These are phyloP conservation scores for Drosophila oshimai DNA, from an alignment of 1,140 invertebrate species.

Conservation along the genomic window DNA sequence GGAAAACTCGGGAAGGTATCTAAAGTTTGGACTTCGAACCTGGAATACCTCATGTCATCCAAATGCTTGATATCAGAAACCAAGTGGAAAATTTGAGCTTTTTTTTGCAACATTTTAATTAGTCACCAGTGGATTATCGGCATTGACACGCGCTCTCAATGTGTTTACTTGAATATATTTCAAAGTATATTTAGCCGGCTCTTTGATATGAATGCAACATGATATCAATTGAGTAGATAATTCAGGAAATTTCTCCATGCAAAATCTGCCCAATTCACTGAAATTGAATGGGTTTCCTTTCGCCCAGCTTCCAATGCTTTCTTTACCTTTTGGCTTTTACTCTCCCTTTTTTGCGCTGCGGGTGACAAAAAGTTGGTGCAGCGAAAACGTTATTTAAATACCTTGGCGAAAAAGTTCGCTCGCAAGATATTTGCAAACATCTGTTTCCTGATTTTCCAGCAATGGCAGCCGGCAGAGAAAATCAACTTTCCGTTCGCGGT, in stretches of 20 bases:
- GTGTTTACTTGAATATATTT: not conserved
- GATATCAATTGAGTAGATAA: slow-evolving; percentile 19
- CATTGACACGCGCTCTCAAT: slow-evolving; percentile 6
- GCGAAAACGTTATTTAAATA: slow-evolving; percentile 72
- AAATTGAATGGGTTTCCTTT: slow-evolving; percentile 64
- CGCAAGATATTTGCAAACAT: slow-evolving; percentile 78
- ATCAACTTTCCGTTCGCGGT: slow-evolving; percentile 48
- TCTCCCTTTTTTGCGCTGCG: slow-evolving; percentile 37
- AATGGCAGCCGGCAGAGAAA: slow-evolving; percentile 20
- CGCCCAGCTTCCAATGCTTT: slow-evolving; percentile 1
- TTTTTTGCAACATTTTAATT: slow-evolving; percentile 28
- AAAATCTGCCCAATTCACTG: slow-evolving; percentile 36
- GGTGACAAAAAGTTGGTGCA: slow-evolving; percentile 64
- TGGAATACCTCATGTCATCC: not conserved
- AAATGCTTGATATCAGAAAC: not conserved
- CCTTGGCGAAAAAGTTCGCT: slow-evolving; percentile 69
- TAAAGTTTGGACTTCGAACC: slow-evolving; percentile 12
- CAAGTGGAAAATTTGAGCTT: slow-evolving; percentile 19
- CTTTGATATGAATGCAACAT: slow-evolving; percentile 20
- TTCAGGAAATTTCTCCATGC: slow-evolving; percentile 6
- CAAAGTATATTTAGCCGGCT: not conserved
- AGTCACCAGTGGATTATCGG: slow-evolving; percentile 28
- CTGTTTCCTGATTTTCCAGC: slow-evolving; percentile 56
- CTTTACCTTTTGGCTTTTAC: slow-evolving; percentile 3
- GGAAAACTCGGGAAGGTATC: not conserved